Percentiles rank a stretch among this genome's conserved stretches.
Evolutionary conservation across 2,797 vertebrate species (phyloP).

Genomic region (Poeciliopsis infans): DNA sequence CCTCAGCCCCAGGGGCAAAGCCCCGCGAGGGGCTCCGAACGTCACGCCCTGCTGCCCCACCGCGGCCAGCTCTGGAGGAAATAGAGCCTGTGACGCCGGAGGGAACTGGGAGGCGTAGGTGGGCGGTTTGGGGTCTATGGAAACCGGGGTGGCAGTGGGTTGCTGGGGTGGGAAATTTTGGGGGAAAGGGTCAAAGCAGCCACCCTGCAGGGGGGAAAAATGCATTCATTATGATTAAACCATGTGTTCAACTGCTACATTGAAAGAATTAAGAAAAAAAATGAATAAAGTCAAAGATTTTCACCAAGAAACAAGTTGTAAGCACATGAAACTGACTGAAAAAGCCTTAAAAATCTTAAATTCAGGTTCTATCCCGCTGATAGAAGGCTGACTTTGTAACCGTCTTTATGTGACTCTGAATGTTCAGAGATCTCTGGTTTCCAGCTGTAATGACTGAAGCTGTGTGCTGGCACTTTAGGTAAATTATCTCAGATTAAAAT

Average conservation of each 20-base stretch:
- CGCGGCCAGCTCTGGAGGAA: conserved; percentile 81
- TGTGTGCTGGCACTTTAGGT: no score
- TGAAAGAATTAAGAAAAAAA: neutral
- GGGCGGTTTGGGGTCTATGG: conserved; percentile 88
- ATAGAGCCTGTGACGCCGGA: conserved; percentile 74
- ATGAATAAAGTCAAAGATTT: neutral
- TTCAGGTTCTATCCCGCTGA: neutral
- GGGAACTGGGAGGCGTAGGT: conserved; percentile 86
- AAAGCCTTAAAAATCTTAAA: neutral
- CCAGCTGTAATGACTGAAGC: no score
- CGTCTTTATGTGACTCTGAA: no score
- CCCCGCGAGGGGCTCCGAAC: conserved; percentile 81
- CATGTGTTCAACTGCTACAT: neutral
- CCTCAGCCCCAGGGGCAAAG: conserved; percentile 84
- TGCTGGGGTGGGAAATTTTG: conserved; percentile 85
- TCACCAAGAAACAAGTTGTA: neutral
- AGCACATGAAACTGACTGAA: neutral
- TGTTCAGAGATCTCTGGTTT: no score
- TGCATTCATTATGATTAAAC: neutral
- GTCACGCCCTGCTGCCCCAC: conserved; percentile 84
- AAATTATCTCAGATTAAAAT: no score
- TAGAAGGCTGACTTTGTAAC: no score
- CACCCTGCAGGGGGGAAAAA: conserved; percentile 78
- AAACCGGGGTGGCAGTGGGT: conserved; percentile 72
- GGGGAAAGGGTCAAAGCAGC: conserved; percentile 85